Evolutionary conservation across 35 echinoderm and acorn worm genomes (phyloP).

Genomic region (Chiridota heheva): DNA sequence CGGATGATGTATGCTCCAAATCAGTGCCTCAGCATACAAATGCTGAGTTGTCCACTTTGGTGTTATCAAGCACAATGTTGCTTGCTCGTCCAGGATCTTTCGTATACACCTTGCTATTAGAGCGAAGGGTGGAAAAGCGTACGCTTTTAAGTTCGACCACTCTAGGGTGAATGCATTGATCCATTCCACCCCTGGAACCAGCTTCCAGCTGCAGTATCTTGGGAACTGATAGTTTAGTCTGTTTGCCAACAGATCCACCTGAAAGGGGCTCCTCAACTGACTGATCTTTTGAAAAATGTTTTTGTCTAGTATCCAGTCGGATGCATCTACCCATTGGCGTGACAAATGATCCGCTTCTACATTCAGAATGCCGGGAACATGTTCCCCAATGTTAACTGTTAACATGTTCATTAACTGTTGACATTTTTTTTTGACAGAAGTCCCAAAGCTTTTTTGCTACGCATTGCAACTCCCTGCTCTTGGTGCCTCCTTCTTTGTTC

Average conservation of each 20-base stretch:
- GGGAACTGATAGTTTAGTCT: background rate
- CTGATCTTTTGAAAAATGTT: background rate
- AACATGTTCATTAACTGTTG: background rate
- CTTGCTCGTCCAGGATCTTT: background rate
- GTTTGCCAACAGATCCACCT: background rate
- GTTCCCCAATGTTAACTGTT: constrained; percentile 27
- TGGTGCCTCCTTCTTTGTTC: constrained; percentile 26
- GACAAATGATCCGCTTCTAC: constrained; percentile 18
- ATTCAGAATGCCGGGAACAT: constrained; percentile 33
- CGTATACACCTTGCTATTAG: background rate
- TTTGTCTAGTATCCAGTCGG: constrained; percentile 21
- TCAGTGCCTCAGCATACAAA: constrained; percentile 21
- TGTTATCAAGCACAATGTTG: background rate
- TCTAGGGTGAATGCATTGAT: constrained; percentile 9
- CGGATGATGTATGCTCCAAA: background rate
- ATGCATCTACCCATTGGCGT: constrained; percentile 11
- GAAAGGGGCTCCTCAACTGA: constrained; percentile 1
- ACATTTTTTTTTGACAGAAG: constrained; percentile 18
- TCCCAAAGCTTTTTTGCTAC: constrained; percentile 15
- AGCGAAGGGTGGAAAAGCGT: background rate
- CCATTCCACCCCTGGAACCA: background rate
- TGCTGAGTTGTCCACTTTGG: constrained; percentile 22
- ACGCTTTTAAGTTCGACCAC: background rate
- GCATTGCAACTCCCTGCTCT: background rate
- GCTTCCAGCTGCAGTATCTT: constrained; percentile 1